These are phyloP conservation scores for Eustalomyia histrio DNA, from an alignment of 2,888 invertebrate species.

Conservation along the genomic window DNA sequence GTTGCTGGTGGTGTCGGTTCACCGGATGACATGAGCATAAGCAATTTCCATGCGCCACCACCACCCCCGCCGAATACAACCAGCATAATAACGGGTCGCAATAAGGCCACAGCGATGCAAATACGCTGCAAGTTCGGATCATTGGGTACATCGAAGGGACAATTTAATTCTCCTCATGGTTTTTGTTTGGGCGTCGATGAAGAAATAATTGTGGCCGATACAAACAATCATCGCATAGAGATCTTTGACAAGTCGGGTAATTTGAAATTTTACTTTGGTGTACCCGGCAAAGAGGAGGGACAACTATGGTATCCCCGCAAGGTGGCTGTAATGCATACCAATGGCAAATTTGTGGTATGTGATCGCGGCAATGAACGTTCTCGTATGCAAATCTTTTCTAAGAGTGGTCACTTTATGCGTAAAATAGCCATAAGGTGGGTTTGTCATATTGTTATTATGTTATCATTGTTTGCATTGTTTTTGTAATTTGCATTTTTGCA, in stretches of 20 bases:
- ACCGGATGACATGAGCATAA: slow-evolving; percentile 79
- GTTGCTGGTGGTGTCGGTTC: slow-evolving; percentile 67
- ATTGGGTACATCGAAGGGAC: slow-evolving; percentile 93
- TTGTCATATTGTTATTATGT: background rate
- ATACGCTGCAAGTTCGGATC: slow-evolving; percentile 96
- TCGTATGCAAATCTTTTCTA: slow-evolving; percentile 98
- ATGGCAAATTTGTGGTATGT: slow-evolving; percentile 96
- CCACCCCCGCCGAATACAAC: slow-evolving; percentile 78
- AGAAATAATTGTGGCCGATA: slow-evolving; percentile 97
- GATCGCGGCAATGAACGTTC: slow-evolving; percentile 98
- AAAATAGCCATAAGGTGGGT: slow-evolving; percentile 89
- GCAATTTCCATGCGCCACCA: slow-evolving; percentile 80
- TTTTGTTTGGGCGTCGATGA: slow-evolving; percentile 97
- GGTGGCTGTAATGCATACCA: slow-evolving; percentile 93
- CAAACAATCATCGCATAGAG: slow-evolving; percentile 97
- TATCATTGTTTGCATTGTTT: background rate
- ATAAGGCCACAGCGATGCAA: slow-evolving; percentile 91
- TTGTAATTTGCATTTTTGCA: slow-evolving; percentile 11
- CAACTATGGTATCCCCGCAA: slow-evolving; percentile 98
- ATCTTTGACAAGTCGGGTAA: slow-evolving; percentile 96
- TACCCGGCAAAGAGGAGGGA: slow-evolving; percentile 96
- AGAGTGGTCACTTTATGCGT: slow-evolving; percentile 96
- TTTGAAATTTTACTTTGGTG: slow-evolving; percentile 96
- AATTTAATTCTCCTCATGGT: slow-evolving; percentile 98
- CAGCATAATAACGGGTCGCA: slow-evolving; percentile 82